phyloP scores from a whole-genome alignment of 1,140 invertebrate species.

The Solenopsis fugax region DNA sequence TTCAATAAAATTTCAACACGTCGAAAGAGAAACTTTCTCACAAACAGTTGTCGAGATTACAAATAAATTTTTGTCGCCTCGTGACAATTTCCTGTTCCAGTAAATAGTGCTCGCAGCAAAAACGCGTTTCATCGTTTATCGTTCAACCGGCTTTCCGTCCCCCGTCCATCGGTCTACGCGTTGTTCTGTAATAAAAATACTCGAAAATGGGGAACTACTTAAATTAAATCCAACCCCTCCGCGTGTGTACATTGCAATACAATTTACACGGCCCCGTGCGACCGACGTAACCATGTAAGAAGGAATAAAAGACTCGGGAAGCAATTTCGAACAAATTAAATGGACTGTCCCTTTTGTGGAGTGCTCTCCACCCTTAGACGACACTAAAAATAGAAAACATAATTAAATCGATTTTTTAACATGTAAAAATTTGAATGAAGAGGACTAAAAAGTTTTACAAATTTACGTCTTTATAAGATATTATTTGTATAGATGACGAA shows the following conservation, averaged over 20 bases:
- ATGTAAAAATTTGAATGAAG: neutral
- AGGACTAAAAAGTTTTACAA: neutral
- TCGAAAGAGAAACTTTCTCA: slow-evolving; percentile 18
- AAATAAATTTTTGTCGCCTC: slow-evolving; percentile 46
- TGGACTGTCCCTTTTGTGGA: neutral
- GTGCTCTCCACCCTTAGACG: too few relatives aligned
- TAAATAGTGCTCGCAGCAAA: slow-evolving; percentile 35
- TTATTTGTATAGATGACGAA: neutral
- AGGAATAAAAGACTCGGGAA: slow-evolving; percentile 32
- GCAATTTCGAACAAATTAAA: slow-evolving; percentile 46
- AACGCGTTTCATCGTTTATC: slow-evolving; percentile 40
- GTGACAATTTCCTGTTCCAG: slow-evolving; percentile 23
- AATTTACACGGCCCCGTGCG: slow-evolving; percentile 25
- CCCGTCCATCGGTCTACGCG: neutral
- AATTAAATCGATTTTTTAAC: neutral
- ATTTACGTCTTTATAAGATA: neutral
- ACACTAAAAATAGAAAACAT: slow-evolving; percentile 20
- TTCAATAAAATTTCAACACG: slow-evolving; percentile 11
- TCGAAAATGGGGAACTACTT: slow-evolving; percentile 38
- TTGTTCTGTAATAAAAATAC: slow-evolving; percentile 53
- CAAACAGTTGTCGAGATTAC: slow-evolving; percentile 14
- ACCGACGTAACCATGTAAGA: slow-evolving; percentile 39
- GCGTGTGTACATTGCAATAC: slow-evolving; percentile 41
- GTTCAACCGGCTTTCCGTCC: neutral
- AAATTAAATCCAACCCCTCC: slow-evolving; percentile 47